Evolutionary conservation across 2,113 vertebrate genomes (phyloP).

Genomic region (Dicrurus megarhynchus): DNA sequence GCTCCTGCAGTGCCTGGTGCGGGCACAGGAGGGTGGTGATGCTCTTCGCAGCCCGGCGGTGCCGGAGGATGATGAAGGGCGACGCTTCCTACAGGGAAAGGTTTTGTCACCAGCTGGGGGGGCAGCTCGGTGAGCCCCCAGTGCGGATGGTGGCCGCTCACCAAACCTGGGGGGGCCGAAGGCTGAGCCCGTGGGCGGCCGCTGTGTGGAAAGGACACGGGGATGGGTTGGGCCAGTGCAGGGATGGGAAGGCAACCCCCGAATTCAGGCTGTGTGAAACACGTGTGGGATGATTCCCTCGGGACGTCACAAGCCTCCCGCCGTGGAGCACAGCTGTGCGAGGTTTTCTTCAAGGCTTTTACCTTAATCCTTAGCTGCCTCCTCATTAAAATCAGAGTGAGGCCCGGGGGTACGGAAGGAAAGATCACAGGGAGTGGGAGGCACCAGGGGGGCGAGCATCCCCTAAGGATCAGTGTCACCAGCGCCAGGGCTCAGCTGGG

Average conservation of each 20-base stretch:
- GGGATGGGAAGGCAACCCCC: neutral
- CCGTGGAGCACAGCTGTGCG: accelerated
- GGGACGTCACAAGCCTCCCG: neutral
- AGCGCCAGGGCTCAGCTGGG: neutral
- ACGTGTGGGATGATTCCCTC: neutral
- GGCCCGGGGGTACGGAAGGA: accelerated
- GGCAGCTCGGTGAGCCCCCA: neutral
- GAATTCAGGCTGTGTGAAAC: neutral
- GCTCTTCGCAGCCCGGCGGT: neutral
- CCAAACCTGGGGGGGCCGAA: neutral
- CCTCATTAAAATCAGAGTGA: neutral
- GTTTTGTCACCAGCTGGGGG: neutral
- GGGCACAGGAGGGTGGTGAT: neutral
- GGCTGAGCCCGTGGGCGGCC: accelerated
- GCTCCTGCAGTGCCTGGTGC: neutral
- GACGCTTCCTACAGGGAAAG: accelerated
- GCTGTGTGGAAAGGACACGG: accelerated
- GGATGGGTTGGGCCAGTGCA: neutral
- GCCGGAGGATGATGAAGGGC: neutral
- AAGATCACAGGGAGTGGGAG: neutral
- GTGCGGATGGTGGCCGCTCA: accelerated
- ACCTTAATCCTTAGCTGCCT: neutral
- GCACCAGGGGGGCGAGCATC: neutral
- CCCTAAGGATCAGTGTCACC: accelerated
- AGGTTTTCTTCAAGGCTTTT: neutral